Base-by-base conservation (phyloP, 2,113 vertebrate species). In the Pomatorhinus ruficollis region DNA sequence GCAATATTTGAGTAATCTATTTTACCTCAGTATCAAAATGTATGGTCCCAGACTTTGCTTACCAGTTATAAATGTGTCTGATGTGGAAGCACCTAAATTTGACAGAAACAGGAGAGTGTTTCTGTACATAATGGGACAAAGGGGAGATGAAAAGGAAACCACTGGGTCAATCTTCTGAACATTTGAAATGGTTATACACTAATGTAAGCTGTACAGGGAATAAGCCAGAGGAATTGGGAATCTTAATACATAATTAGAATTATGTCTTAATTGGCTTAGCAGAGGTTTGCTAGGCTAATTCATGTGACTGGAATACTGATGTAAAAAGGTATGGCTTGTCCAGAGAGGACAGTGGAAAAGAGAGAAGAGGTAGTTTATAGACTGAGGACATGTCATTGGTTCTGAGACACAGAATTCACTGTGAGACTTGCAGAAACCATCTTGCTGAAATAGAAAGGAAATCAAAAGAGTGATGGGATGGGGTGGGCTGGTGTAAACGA, bases 171-270 rank as follows among this genome's bases (percentile, higher is more conserved):
- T 39, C 24, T 88, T 80, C 23, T 37, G 64, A 83, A 78, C 47
- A 39, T 66, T 95, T 78, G 39, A 66, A 78, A 71, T 89, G 52
- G 64, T 74, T 92, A 14, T 49, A 83, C 76, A n/a, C 35, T 90
- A 44, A 83, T 78, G 64, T 89, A 74, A 86, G 64, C 33, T 83
- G 60, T 70, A 78, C 21, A 13, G 71, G 79, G 86, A 97, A 83
- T 88, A 77, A 93, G 52, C 15, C 63, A 81, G 52, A 90, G 35
- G 86, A 95, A 93, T 30, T 52, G 52, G 68, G 90, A 90, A 87
- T 95, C 90, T 93, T 92, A 92, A 83, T 71, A 81, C 72, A 49
- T 92, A 90, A 95, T 95, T 90, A 95, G 86, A 95, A 95, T 93
- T 90, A 93, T 87, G 90, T 93, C 80, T 95, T 95, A 95, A 96